Evolutionary conservation across 2,113 vertebrate genomes (phyloP).

Genomic region (Xyrauchen texanus): DNA sequence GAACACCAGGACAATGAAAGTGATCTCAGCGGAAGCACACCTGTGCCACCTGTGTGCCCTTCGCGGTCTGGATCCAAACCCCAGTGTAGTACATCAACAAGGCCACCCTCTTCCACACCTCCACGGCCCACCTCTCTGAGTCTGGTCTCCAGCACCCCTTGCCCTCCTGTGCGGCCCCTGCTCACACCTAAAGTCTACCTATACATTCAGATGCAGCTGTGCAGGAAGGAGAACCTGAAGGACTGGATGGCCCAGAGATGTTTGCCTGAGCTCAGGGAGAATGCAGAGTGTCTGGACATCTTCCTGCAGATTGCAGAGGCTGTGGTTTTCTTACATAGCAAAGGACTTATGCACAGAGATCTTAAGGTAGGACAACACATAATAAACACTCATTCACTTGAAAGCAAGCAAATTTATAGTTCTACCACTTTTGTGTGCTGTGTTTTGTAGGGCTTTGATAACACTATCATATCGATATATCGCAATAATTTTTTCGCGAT

Average conservation of each 20-base stretch:
- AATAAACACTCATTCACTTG: not conserved
- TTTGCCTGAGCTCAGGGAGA: constrained; percentile 83
- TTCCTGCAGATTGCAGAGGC: constrained; percentile 97
- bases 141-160: constrained; percentile 66
- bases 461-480: no score
- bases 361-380: constrained; percentile 83
- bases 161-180: constrained; percentile 70
- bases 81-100: constrained; percentile 64
- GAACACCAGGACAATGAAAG: constrained; percentile 75
- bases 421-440: no score
- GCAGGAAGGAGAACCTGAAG: constrained; percentile 96
- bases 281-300: constrained; percentile 87
- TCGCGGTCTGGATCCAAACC: constrained; percentile 73
- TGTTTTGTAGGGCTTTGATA: no score
- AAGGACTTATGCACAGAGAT: constrained; percentile 98
- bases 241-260: constrained; percentile 94
- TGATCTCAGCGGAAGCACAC: constrained; percentile 43
- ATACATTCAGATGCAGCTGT: constrained; percentile 99
- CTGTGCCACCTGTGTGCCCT: constrained; percentile 67
- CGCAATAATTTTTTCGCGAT: no score
- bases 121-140: constrained; percentile 87
- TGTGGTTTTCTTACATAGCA: constrained; percentile 91
- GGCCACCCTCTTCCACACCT: constrained; percentile 60
- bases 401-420: no score
- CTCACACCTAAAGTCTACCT: constrained; percentile 92